phyloP scores from a whole-genome alignment of 2,113 vertebrate genomes.

The Oryzias curvinotus region DNA sequence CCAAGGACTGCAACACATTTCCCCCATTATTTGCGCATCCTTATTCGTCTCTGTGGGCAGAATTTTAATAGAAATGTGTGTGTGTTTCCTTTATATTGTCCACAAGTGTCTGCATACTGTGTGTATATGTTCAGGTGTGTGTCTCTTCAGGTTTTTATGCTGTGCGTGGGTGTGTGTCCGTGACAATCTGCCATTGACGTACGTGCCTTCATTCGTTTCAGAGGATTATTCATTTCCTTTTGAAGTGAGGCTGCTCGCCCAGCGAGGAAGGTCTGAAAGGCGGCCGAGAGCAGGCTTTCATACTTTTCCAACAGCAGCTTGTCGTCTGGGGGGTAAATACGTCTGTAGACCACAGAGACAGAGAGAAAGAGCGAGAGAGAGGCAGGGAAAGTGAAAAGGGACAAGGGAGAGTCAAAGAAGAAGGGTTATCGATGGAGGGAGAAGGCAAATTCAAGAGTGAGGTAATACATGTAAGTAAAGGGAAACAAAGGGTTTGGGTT shows the following conservation, averaged over 20 bases:
- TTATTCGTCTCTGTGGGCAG: conserved; percentile 55
- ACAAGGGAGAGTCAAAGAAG: conserved; percentile 21
- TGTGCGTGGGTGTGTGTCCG: conserved; percentile 26
- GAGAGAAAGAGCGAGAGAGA: conserved; percentile 35
- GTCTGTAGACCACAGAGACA: conserved; percentile 78
- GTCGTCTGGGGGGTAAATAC: conserved; percentile 99
- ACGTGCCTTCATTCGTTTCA: conserved; percentile 98
- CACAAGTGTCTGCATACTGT: conserved; percentile 42
- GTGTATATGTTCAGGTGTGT: conserved; percentile 34
- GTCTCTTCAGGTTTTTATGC: conserved; percentile 32
- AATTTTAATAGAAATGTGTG: conserved; percentile 57
- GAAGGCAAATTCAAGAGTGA: conserved; percentile 13
- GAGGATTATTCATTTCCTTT: conserved; percentile 97
- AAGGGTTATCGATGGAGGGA: conserved; percentile 31
- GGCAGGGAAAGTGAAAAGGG: conserved; percentile 41
- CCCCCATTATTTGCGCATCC: conserved; percentile 50
- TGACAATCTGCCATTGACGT: conserved; percentile 69
- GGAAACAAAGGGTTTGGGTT: conserved; percentile 12
- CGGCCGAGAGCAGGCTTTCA: conserved; percentile 90
- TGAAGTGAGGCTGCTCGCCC: conserved; percentile 97
- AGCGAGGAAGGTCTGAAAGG: conserved; percentile 98
- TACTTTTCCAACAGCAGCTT: conserved; percentile 96
- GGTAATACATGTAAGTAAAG: conserved; percentile 18
- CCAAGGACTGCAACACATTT: conserved; percentile 46
- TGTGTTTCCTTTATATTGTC: conserved; percentile 43